phyloP scores from a whole-genome alignment of 2,113 vertebrate species.

The Porphyrio hochstetteri region DNA sequence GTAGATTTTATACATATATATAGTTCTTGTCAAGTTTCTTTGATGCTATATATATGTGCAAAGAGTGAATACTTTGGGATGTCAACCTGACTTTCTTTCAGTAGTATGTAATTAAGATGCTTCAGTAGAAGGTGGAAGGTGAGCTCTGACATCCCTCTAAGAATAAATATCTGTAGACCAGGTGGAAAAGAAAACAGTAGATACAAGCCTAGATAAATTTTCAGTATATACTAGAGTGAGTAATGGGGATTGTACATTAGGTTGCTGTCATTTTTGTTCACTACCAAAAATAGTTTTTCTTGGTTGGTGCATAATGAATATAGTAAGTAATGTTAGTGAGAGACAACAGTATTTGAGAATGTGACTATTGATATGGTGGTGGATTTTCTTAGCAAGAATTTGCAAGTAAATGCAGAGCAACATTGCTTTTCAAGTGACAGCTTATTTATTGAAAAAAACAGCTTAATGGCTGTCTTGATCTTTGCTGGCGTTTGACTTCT shows the following conservation, averaged over 20 bases:
- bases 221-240: neutral
- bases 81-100: neutral
- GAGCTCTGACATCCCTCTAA: neutral
- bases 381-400: neutral
- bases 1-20: neutral
- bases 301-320: neutral
- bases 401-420: neutral
- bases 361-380: neutral
- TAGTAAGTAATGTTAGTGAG: neutral
- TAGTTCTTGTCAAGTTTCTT: neutral
- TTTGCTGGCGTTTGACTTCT: neutral
- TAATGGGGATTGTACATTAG: neutral
- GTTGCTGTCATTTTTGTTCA: neutral
- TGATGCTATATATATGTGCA: neutral
- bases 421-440: neutral
- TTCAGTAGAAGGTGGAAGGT: neutral
- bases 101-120: neutral
- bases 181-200: neutral
- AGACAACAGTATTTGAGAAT: neutral
- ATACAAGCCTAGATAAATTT: neutral
- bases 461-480: neutral
- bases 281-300: neutral
- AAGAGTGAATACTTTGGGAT: neutral
- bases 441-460: neutral
- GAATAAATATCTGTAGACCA: neutral